Base-by-base conservation (phyloP, 2,113 vertebrate genomes). In the Muscicapa adusta region DNA sequence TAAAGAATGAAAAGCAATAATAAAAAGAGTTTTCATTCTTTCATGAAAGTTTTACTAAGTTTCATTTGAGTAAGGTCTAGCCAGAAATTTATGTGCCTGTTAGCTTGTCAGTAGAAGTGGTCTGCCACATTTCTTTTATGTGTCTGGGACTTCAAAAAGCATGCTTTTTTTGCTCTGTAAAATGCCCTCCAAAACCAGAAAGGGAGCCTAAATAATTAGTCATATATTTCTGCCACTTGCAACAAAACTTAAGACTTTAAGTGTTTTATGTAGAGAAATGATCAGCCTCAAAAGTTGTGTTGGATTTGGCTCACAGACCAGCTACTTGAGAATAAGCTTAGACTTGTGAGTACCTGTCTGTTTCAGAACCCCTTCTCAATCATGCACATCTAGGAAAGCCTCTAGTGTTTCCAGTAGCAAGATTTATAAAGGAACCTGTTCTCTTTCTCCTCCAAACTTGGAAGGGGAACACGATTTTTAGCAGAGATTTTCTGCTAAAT, bases 201-300 rank as follows among this genome's bases (percentile, higher is more conserved):
- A 95, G 72, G 33, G 85, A 95, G 38, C 47, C 57, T 84, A 93
- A 95, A 91, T 96, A 85, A 65, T 94, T 95, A 97, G 77, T 95
- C 60, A 65, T 93, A 63, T 85, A 63, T 94, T 97, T 82, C 74
- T 96, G 40, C 91, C 74, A 93, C 43, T 83, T 82, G n/a, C 84
- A 95, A 65, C 70, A 56, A 91, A 96, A 91, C 77, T 91, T 79
- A 66, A 50, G 56, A 82, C 82, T 94, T 88, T 63, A 75, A 88
- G 50, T 68, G 60, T 72, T 96, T 92, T 66, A 18, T 94, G 61
- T 19, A 60, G n/a, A 91, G 58, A 92, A 95, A 91, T 75, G 75
- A 94, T 92, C 65, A 81, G 18, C 43, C 90, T 63, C 70, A 57
- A 61, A 89, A 38, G 33, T 28, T 50, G 28, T 60, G 57, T 67